Percentiles rank a stretch among this genome's conserved stretches.
phyloP scores from a whole-genome alignment of 2,888 invertebrate genomes.

The Drosophila paranaensis region DNA sequence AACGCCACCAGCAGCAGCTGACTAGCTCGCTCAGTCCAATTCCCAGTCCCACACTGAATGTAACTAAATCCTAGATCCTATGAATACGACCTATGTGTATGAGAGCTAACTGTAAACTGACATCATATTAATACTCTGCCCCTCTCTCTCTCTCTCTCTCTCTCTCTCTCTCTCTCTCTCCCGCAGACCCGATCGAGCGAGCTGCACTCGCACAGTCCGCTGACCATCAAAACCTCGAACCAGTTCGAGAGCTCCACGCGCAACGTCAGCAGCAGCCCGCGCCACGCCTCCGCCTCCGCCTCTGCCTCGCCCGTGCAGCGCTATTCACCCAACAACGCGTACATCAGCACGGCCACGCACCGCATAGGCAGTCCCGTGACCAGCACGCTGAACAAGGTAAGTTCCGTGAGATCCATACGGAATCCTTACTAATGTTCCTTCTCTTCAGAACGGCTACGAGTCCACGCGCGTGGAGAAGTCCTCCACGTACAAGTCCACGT shows the following conservation, averaged over 20 bases:
- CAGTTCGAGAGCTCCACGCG: slow-evolving; percentile 82
- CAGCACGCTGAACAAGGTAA: slow-evolving; percentile 65
- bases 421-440: background rate
- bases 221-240: slow-evolving; percentile 84
- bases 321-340: slow-evolving; percentile 86
- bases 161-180: background rate
- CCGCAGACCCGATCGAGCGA: slow-evolving; percentile 84
- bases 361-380: slow-evolving; percentile 84
- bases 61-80: slow-evolving; percentile 75
- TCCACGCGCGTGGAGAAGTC: slow-evolving; percentile 85
- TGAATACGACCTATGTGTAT: slow-evolving; percentile 2
- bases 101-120: background rate
- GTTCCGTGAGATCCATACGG: background rate
- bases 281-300: slow-evolving; percentile 82
- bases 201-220: slow-evolving; percentile 83
- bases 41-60: slow-evolving; percentile 85
- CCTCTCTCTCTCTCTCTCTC: background rate
- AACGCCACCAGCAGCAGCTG: slow-evolving; percentile 55
- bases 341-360: slow-evolving; percentile 85
- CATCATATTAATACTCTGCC: background rate
- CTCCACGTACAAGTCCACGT: slow-evolving; percentile 86
- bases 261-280: slow-evolving; percentile 81
- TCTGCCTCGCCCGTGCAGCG: slow-evolving; percentile 84
- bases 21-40: slow-evolving; percentile 81
- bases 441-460: slow-evolving; percentile 80